phyloP scores from a whole-genome alignment of 2,888 invertebrate species.

The Scaptomyza tumidula region DNA sequence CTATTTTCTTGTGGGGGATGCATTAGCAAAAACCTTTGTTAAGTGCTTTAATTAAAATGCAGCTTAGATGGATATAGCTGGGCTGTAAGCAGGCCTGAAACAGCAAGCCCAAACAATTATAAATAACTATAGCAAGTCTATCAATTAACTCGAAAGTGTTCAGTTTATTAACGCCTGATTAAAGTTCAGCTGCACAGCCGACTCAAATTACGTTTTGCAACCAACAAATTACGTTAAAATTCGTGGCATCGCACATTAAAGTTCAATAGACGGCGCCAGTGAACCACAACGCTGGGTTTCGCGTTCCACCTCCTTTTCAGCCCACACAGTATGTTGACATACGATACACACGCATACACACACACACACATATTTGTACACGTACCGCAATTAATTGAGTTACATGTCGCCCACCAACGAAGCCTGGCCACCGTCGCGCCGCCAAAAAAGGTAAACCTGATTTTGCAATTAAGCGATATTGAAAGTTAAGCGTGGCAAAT shows the following conservation, averaged over 20 bases:
- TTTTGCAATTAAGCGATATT: conserved; percentile 72
- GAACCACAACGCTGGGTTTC: conserved; percentile 16
- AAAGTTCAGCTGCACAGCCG: conserved; percentile 16
- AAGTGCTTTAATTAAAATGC: conserved; percentile 46
- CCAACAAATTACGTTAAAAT: conserved; percentile 61
- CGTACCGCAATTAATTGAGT: conserved; percentile 36
- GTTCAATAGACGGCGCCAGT: conserved; percentile 42
- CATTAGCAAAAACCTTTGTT: conserved; percentile 37
- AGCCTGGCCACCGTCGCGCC: not conserved
- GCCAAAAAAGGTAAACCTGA: conserved; percentile 59
- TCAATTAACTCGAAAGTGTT: conserved; percentile 29
- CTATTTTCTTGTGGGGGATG: conserved; percentile 5
- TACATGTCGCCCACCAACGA: conserved; percentile 24
- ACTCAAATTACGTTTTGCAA: conserved; percentile 42
- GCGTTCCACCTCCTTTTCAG: not conserved
- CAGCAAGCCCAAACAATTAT: conserved; percentile 2
- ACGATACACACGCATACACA: conserved; percentile 17
- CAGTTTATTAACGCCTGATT: conserved; percentile 45
- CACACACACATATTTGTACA: not conserved
- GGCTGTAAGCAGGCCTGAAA: not conserved
- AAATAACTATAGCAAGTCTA: conserved; percentile 23
- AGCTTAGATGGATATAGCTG: not conserved
- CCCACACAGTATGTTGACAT: conserved; percentile 19
- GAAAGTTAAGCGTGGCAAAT: conserved; percentile 54
- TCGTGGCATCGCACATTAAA: conserved; percentile 61